These are phyloP conservation scores for Dendrocincla tyrannina DNA, from an alignment of 2,797 vertebrate genomes.

Conservation along the genomic window DNA sequence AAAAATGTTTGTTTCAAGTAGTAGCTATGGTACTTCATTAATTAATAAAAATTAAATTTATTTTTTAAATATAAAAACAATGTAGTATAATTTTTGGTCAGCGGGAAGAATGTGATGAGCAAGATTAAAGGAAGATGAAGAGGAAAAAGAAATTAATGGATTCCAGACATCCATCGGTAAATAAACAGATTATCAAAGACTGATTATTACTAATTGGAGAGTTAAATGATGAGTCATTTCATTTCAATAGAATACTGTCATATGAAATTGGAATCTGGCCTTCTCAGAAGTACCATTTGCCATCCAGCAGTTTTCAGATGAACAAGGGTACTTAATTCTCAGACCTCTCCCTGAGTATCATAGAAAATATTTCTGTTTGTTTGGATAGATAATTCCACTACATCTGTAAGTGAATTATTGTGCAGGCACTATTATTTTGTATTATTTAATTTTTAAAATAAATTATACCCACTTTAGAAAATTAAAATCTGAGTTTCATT, in stretches of 20 bases:
- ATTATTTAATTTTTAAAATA: neutral
- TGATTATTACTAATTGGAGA: neutral
- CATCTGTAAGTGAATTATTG: neutral
- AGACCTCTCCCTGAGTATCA: neutral
- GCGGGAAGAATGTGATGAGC: neutral
- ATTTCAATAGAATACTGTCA: neutral
- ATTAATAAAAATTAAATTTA: neutral
- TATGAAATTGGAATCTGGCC: neutral
- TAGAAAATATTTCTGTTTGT: neutral
- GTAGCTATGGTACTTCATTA: neutral
- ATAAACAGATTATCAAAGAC: neutral
- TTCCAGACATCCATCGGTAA: neutral
- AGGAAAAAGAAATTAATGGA: neutral
- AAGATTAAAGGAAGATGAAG: neutral
- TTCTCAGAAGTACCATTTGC: neutral
- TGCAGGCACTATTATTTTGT: neutral
- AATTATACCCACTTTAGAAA: neutral
- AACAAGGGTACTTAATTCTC: neutral
- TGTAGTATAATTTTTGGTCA: neutral
- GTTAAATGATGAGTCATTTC: neutral
- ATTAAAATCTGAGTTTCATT: neutral
- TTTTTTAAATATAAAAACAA: neutral
- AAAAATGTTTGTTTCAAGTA: neutral
- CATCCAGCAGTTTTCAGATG: neutral
- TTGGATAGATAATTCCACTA: neutral